A percentile compares a stretch with the other conserved stretches of the same genome.
phyloP scores from a whole-genome alignment of 2,888 invertebrate genomes.

The Euspilapteryx auroguttella region DNA sequence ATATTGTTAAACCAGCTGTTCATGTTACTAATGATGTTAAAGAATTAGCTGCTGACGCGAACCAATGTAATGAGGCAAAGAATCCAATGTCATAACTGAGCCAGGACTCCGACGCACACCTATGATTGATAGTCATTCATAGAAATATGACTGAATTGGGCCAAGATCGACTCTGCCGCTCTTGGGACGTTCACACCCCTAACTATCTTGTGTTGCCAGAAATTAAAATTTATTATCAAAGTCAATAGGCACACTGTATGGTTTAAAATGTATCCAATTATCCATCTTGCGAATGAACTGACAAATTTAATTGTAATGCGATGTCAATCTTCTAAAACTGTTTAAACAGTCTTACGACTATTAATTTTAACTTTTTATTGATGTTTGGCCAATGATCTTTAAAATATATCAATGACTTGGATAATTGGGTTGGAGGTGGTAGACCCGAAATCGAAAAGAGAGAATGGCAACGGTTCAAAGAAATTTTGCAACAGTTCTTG shows the following conservation, averaged over 20 bases:
- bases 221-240: slow-evolving; percentile 19
- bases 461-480: no score
- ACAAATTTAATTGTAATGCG: no score
- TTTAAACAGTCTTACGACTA: no score
- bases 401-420: no score
- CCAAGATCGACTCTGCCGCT: slow-evolving; percentile 29
- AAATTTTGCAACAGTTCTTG: no score
- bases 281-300: slow-evolving; percentile 13
- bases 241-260: slow-evolving; percentile 14
- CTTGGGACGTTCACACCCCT: slow-evolving; percentile 41
- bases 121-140: slow-evolving; percentile 43
- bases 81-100: slow-evolving; percentile 11
- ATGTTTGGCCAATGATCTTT: no score
- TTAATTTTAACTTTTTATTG: no score
- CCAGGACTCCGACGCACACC: slow-evolving; percentile 21
- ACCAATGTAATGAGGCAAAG: slow-evolving; percentile 19
- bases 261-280: slow-evolving; percentile 23
- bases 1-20: slow-evolving; percentile 15
- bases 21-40: slow-evolving; percentile 5
- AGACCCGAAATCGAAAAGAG: no score
- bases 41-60: slow-evolving; percentile 14
- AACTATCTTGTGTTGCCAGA: slow-evolving; percentile 29
- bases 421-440: no score
- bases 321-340: no score
- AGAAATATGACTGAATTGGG: slow-evolving; percentile 42